Evolutionary conservation across 2,797 vertebrate genomes (phyloP).

Genomic region (Chiroxiphia lanceolata): DNA sequence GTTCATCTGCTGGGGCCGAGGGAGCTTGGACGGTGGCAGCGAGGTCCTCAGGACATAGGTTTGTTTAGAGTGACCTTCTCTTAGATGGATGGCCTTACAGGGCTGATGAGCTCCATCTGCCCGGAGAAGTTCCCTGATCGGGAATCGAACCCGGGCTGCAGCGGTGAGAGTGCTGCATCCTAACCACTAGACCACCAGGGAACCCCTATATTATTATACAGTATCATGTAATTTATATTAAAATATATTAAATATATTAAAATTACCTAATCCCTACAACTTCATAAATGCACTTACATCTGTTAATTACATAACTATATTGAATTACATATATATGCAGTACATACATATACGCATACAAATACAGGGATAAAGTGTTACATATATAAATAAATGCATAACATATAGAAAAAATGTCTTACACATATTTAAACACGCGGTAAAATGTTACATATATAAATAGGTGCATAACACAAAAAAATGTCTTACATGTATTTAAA

Average conservation of each 20-base stretch:
- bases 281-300: neutral
- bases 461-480: neutral
- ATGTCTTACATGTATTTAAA: neutral
- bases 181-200: no score
- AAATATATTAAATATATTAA: neutral
- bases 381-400: neutral
- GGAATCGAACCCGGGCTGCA: no score
- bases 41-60: no score
- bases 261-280: neutral
- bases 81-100: no score
- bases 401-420: neutral
- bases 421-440: neutral
- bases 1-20: no score
- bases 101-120: no score
- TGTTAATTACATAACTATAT: neutral
- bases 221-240: neutral
- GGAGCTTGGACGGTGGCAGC: no score
- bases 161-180: no score
- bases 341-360: fast-evolving
- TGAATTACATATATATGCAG: neutral
- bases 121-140: no score
- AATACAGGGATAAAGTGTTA: neutral
- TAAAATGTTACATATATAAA: neutral
- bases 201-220: neutral
- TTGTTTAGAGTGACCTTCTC: no score